These are phyloP conservation scores for Ochropleura leucogaster DNA, from an alignment of 2,888 invertebrate genomes.

Conservation along the genomic window DNA sequence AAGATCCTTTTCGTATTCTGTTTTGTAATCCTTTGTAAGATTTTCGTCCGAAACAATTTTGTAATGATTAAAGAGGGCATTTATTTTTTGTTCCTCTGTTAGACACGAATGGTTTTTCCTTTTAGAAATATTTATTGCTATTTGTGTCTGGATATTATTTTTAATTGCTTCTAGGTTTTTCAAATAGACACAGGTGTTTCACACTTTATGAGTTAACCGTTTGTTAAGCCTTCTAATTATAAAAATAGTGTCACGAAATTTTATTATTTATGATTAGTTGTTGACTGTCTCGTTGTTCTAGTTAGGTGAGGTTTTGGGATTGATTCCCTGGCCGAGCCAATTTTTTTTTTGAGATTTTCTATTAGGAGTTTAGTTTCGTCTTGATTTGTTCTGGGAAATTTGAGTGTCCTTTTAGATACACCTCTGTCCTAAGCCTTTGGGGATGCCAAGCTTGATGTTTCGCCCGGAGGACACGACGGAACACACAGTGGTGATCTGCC, in stretches of 20 bases:
- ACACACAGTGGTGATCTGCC: no score
- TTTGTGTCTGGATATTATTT: conserved; percentile 35
- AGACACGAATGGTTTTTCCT: conserved; percentile 35
- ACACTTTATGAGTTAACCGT: not conserved
- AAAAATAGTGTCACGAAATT: not conserved
- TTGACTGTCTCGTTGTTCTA: no score
- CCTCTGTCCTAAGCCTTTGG: no score
- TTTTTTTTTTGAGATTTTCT: no score
- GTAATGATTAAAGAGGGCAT: conserved; percentile 57
- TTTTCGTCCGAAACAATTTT: conserved; percentile 59
- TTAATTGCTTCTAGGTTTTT: conserved; percentile 14
- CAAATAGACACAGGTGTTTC: not conserved
- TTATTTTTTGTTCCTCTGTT: conserved; percentile 55
- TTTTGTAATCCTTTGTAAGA: conserved; percentile 68
- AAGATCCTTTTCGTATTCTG: conserved; percentile 64
- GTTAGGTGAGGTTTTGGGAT: no score
- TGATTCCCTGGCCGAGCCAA: no score
- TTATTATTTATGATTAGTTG: not conserved
- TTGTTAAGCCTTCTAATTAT: not conserved
- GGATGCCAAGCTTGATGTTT: no score
- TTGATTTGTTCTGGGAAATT: no score
- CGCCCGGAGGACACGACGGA: no score
- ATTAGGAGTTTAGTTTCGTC: no score
- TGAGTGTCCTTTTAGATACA: no score
- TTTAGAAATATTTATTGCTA: conserved; percentile 39